Conservation (phyloP, 1,140 invertebrate species). For the Anagrus nilaparvatae region DNA sequence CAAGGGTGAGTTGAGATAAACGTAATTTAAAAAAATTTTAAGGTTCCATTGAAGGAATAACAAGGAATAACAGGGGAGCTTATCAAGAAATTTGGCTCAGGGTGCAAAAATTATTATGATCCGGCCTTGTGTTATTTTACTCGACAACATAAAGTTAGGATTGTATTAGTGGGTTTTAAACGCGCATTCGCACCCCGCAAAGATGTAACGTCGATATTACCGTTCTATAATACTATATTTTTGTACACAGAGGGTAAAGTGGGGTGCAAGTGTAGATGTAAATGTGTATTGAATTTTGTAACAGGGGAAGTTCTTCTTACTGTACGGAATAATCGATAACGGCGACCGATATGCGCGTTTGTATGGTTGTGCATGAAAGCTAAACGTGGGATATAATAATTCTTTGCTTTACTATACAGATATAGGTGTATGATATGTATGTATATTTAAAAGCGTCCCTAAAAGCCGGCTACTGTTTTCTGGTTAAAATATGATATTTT, state of each 20-base stretch:
- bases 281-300: no score
- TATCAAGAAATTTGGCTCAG: conserved; percentile 11
- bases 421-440: no score
- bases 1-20: conserved; percentile 11
- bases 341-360: conserved; percentile 32
- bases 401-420: no score
- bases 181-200: no score
- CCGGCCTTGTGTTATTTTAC: background rate
- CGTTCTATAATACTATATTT: conserved; percentile 39
- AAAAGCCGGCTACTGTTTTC: no score
- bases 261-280: conserved; percentile 33
- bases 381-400: no score
- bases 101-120: conserved; percentile 11
- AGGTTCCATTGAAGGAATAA: no score
- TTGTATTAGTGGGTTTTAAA: no score
- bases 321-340: conserved; percentile 42
- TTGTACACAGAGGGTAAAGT: conserved; percentile 26
- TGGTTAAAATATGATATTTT: no score
- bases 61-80: conserved; percentile 10
- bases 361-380: conserved; percentile 3
- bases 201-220: conserved; percentile 42
- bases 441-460: no score
- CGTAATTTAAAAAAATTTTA: no score
- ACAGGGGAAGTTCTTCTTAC: conserved; percentile 4
- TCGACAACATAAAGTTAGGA: no score